phyloP scores from a whole-genome alignment of 2,888 invertebrate species.

The Drosophila sordidula region DNA sequence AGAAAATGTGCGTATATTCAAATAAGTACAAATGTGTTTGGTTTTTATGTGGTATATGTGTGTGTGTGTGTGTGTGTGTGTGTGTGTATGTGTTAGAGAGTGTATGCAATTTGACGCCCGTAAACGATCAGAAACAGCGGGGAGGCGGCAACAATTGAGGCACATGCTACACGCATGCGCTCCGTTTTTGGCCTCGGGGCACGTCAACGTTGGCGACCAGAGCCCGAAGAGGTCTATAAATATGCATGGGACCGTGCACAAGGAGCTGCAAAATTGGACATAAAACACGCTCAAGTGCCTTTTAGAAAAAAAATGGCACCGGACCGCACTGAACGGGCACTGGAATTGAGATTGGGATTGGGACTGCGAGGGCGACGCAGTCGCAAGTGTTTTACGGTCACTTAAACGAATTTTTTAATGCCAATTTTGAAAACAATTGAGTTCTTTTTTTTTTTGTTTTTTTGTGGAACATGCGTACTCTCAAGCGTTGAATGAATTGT shows the following conservation, averaged over 20 bases:
- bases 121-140: slow-evolving; percentile 61
- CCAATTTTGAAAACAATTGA: slow-evolving; percentile 78
- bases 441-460: slow-evolving; percentile 39
- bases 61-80: slow-evolving; percentile 20
- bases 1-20: slow-evolving; percentile 22
- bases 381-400: slow-evolving; percentile 81
- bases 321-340: slow-evolving; percentile 38
- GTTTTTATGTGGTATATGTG: slow-evolving; percentile 9
- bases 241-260: slow-evolving; percentile 66
- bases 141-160: slow-evolving; percentile 52
- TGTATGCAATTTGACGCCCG: slow-evolving; percentile 72
- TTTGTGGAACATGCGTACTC: slow-evolving; percentile 27
- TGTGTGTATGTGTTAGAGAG: slow-evolving; percentile 41
- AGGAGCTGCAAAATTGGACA: slow-evolving; percentile 73
- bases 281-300: slow-evolving; percentile 82
- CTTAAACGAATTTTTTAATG: slow-evolving; percentile 74
- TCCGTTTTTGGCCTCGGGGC: slow-evolving; percentile 38
- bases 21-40: slow-evolving; percentile 18
- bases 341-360: slow-evolving; percentile 9
- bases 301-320: slow-evolving; percentile 48
- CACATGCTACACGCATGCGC: slow-evolving; percentile 81
- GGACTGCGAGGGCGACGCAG: slow-evolving; percentile 11
- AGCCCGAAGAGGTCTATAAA: slow-evolving; percentile 72
- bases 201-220: slow-evolving; percentile 64
- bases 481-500: slow-evolving; percentile 63